A percentile compares a stretch with the other conserved stretches of the same genome.
These are phyloP conservation scores for Metopia argyrocephala DNA, from an alignment of 2,888 invertebrate genomes.

Conservation along the genomic window DNA sequence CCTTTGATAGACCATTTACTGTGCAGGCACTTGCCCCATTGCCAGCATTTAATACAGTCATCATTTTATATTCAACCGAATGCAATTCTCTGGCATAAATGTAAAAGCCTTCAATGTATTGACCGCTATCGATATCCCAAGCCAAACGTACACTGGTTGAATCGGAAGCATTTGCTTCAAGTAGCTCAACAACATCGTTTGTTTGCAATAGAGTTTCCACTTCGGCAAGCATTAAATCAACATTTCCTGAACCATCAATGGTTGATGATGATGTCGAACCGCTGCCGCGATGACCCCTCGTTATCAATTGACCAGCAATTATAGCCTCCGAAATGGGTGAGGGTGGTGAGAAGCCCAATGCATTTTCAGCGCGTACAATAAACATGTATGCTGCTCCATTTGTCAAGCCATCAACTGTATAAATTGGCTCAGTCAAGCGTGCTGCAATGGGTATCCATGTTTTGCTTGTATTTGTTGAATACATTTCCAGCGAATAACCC, in stretches of 20 bases:
- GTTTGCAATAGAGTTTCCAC: conserved; percentile 85
- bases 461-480: conserved; percentile 80
- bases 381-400: conserved; percentile 92
- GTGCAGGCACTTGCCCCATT: conserved; percentile 84
- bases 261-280: conserved; percentile 50
- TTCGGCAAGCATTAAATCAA: conserved; percentile 80
- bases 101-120: conserved; percentile 89
- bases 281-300: conserved; percentile 62
- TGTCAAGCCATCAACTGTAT: conserved; percentile 85
- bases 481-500: conserved; percentile 89
- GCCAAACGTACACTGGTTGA: conserved; percentile 90
- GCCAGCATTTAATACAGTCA: conserved; percentile 86
- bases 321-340: conserved; percentile 88
- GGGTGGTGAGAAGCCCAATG: conserved; percentile 89
- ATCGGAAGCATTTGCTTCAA: conserved; percentile 89
- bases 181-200: conserved; percentile 87
- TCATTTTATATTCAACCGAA: conserved; percentile 83
- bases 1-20: conserved; percentile 88
- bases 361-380: conserved; percentile 92
- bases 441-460: conserved; percentile 83
- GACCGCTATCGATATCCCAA: conserved; percentile 90
- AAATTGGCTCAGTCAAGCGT: conserved; percentile 85
- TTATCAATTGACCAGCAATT: conserved; percentile 79
- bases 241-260: conserved; percentile 64
- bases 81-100: conserved; percentile 86